phyloP scores from a whole-genome alignment of 2,113 vertebrate species.

The Cynocephalus volans region DNA sequence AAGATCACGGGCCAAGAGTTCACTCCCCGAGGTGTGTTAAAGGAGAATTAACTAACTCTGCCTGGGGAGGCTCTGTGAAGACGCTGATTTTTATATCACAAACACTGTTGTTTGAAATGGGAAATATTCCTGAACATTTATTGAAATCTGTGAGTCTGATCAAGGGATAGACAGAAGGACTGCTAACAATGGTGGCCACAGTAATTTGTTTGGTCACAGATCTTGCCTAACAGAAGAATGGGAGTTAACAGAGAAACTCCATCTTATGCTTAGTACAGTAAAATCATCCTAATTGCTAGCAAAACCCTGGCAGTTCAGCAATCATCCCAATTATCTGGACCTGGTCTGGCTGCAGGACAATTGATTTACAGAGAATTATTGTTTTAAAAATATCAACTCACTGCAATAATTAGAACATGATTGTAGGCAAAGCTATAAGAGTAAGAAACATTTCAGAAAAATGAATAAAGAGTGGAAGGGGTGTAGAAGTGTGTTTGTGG shows the following conservation, averaged over 20 bases:
- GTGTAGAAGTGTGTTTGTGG: background rate
- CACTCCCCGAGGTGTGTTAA: background rate
- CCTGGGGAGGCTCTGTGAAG: background rate
- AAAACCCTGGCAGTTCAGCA: constrained; percentile 6
- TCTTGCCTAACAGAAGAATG: constrained; percentile 39
- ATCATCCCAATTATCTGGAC: constrained; percentile 49
- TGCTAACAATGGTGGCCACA: background rate
- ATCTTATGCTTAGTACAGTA: background rate
- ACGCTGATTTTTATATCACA: background rate
- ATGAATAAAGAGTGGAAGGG: background rate
- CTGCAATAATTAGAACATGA: constrained; percentile 3
- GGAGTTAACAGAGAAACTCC: background rate
- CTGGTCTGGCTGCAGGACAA: background rate
- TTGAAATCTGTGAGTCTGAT: background rate
- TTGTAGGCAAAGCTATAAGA: background rate
- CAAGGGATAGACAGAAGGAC: background rate
- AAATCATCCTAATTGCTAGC: constrained; percentile 53
- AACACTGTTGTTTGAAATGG: background rate
- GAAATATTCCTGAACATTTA: background rate
- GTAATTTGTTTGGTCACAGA: constrained; percentile 35
- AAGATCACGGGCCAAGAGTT: background rate
- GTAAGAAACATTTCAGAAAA: constrained; percentile 7
- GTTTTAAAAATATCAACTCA: constrained; percentile 50
- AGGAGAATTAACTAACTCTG: constrained; percentile 4
- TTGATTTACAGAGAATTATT: constrained; percentile 40